Conservation (phyloP, 1,140 invertebrate species). For the Hylyphantes graminicola region DNA sequence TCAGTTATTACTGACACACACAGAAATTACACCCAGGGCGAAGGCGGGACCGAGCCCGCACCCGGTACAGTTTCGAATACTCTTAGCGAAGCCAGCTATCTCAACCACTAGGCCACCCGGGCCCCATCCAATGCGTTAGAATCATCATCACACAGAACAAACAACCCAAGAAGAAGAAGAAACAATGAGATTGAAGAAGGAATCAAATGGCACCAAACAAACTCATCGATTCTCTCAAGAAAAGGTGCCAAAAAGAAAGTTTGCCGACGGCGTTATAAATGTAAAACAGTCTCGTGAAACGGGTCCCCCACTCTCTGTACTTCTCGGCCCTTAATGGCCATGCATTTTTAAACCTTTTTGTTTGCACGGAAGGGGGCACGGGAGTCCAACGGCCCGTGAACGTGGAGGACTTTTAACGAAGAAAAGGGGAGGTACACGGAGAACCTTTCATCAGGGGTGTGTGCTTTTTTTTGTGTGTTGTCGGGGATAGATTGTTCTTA, state of each 20-base stretch:
- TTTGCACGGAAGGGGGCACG: constrained; percentile 26
- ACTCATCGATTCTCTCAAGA: constrained; percentile 25
- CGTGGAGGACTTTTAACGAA: constrained; percentile 54
- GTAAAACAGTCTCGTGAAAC: constrained; percentile 48
- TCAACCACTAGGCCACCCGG: too few species aligned
- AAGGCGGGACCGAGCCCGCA: too few species aligned
- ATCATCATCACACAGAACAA: too few species aligned
- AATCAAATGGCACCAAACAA: constrained; percentile 6
- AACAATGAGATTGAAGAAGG: neutral
- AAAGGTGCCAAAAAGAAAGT: constrained; percentile 19
- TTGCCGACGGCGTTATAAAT: constrained; percentile 55
- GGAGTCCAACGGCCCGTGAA: constrained; percentile 6
- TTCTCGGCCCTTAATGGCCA: constrained; percentile 25
- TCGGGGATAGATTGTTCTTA: neutral
- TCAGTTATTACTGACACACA: too few species aligned
- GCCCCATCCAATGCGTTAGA: too few species aligned
- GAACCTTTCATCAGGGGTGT: constrained; percentile 45
- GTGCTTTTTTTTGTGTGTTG: neutral
- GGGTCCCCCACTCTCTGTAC: constrained; percentile 16
- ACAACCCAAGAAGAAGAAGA: neutral
- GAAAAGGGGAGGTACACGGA: constrained; percentile 30
- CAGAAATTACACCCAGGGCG: too few species aligned
- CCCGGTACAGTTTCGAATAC: too few species aligned
- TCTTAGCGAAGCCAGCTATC: too few species aligned
- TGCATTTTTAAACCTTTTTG: constrained; percentile 32